Conservation (phyloP, 2,888 invertebrate genomes). For the Cephonodes hylas region DNA sequence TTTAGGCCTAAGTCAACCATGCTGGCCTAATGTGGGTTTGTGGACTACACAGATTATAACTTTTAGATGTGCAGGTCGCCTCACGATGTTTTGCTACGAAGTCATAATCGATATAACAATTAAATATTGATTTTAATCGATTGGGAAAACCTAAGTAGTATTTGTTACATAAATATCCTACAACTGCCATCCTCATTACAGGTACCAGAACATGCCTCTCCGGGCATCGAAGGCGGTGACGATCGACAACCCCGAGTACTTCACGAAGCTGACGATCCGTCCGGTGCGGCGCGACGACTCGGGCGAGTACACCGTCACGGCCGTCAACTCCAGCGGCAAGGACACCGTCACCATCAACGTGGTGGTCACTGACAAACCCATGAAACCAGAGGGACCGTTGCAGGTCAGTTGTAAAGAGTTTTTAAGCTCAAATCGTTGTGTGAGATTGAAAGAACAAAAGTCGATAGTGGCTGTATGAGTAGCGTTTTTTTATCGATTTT, state of each 20-base stretch:
- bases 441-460: too few relatives aligned
- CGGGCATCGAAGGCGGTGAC: constrained; percentile 85
- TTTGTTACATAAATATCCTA: too few relatives aligned
- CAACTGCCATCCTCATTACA: constrained; percentile 26
- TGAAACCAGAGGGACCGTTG: constrained; percentile 93
- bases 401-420: constrained; percentile 74
- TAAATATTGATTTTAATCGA: background rate
- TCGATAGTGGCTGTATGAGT: too few relatives aligned
- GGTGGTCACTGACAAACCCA: constrained; percentile 92
- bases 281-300: constrained; percentile 91
- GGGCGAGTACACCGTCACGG: constrained; percentile 93
- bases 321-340: constrained; percentile 92
- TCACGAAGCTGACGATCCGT: constrained; percentile 90
- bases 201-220: constrained; percentile 90
- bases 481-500: too few relatives aligned
- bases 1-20: too few relatives aligned
- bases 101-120: too few relatives aligned
- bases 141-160: too few relatives aligned
- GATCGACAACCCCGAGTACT: constrained; percentile 93
- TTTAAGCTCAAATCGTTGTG: background rate
- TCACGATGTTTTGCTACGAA: too few relatives aligned
- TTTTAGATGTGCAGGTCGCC: too few relatives aligned
- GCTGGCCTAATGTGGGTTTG: too few relatives aligned
- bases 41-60: too few relatives aligned
- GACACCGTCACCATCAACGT: constrained; percentile 91